Evolutionary conservation across 1,140 invertebrate species (phyloP).

Genomic region (Sycophaga agraensis): DNA sequence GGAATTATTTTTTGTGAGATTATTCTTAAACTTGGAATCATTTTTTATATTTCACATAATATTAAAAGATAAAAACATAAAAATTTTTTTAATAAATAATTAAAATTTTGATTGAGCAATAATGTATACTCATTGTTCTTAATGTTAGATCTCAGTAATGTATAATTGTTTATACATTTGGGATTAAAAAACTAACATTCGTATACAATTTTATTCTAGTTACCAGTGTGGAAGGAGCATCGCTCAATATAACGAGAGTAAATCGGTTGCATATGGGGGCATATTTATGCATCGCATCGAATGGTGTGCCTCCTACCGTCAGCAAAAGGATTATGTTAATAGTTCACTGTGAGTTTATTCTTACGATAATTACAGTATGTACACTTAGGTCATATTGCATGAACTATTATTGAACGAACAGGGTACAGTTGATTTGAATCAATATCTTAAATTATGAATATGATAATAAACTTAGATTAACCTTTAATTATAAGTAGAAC

Average conservation of each 20-base stretch:
- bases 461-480: no score
- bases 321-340: constrained; percentile 86
- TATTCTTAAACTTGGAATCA: background rate
- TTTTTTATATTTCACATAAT: background rate
- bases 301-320: constrained; percentile 83
- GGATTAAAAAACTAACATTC: background rate
- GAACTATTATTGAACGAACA: no score
- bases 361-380: background rate
- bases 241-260: constrained; percentile 78
- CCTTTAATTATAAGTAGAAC: no score
- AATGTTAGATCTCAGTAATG: background rate
- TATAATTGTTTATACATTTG: background rate
- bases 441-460: no score
- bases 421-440: no score
- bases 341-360: constrained; percentile 76
- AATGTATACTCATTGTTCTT: no score
- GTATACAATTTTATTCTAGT: constrained; percentile 59
- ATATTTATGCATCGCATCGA: constrained; percentile 85
- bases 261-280: constrained; percentile 85
- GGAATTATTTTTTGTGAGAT: background rate
- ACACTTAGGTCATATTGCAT: no score
- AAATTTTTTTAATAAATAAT: background rate
- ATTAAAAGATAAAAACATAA: background rate
- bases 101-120: no score
- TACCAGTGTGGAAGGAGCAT: constrained; percentile 69